phyloP scores from a whole-genome alignment of 2,113 vertebrate genomes.

The Pelvicachromis taeniatus region DNA sequence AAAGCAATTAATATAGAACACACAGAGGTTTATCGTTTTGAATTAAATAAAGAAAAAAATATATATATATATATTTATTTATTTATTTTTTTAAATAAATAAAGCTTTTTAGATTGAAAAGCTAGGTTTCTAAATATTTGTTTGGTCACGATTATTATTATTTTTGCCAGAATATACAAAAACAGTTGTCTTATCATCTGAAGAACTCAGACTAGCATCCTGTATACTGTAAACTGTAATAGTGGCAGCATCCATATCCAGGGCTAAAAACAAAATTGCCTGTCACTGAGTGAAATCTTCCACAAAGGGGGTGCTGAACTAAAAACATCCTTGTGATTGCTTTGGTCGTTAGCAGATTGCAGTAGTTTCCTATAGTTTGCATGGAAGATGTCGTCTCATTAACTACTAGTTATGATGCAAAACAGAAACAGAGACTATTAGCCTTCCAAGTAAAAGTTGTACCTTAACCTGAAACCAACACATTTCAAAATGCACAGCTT shows the following conservation, averaged over 20 bases:
- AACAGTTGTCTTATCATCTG: too few species aligned
- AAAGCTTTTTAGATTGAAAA: not conserved
- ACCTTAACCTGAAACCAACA: too few species aligned
- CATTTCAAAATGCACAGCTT: too few species aligned
- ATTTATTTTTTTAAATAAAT: too few species aligned
- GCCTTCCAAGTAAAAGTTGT: not conserved
- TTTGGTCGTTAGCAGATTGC: not conserved
- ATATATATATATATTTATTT: too few species aligned
- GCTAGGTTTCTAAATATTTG: rapidly evolving
- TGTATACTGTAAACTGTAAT: not conserved
- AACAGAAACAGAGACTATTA: not conserved
- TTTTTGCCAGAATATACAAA: too few species aligned
- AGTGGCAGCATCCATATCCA: not conserved
- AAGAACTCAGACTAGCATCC: not conserved
- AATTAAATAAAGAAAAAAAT: not conserved
- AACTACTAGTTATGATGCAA: not conserved
- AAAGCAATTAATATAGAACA: not conserved
- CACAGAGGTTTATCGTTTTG: not conserved
- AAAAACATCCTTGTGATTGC: not conserved
- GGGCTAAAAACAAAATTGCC: not conserved
- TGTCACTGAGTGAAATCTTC: not conserved
- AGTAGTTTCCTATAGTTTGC: not conserved
- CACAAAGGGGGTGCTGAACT: not conserved
- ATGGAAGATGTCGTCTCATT: not conserved
- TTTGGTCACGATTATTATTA: not conserved